Evolutionary conservation across 2,888 invertebrate species (phyloP), one percentile per base, ranked within the genome.

Genomic region (Eustalomyia histrio): DNA sequence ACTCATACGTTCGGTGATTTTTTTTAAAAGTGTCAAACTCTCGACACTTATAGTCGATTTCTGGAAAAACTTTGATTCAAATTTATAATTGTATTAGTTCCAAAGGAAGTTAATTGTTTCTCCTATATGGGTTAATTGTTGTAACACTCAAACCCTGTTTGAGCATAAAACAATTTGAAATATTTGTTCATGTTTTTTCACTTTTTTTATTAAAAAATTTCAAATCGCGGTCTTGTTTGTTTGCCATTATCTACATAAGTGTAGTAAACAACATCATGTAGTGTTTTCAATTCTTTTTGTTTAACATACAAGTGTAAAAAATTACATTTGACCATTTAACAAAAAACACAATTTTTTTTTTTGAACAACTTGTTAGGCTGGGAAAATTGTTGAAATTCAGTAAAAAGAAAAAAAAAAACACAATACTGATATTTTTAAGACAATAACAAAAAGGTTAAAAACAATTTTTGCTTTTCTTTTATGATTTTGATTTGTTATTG

Each of bases 281-380:
- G 35, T 69, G 57, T 69, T 76, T 63, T 57, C 21, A 50, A 55
- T 57, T 29, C 29, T 29, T 18, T 9, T 61, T 63, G 55, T 63
- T 58, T 57, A 73, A 57, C 57, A 53, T 29, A 78, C 72, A 73
- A 74, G 73, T 79, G 57, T 64, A 68, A 63, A 74, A n/a, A 57
- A 58, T 29, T 29, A 6, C 52, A 58, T 53, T 61, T 60, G 24
- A 57, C 29, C 43, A 61, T 24, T 35, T 12, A 68, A 53, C 17
- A 55, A 12, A 33, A 18, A 33, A 57, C 50, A 65, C 9, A 60
- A 39, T 21, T 47, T 3, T 60, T 24, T 52, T 24, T 24, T 1
- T 29, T 43, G 1, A 21, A 61, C 68, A 61, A 72, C 53, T 55
- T 63, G 53, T 63, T 69, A 43, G 12, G 53, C 33, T 57, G 43